Evolutionary conservation across 2,797 vertebrate species (phyloP).

Genomic region (Sphenopsis melanotis): DNA sequence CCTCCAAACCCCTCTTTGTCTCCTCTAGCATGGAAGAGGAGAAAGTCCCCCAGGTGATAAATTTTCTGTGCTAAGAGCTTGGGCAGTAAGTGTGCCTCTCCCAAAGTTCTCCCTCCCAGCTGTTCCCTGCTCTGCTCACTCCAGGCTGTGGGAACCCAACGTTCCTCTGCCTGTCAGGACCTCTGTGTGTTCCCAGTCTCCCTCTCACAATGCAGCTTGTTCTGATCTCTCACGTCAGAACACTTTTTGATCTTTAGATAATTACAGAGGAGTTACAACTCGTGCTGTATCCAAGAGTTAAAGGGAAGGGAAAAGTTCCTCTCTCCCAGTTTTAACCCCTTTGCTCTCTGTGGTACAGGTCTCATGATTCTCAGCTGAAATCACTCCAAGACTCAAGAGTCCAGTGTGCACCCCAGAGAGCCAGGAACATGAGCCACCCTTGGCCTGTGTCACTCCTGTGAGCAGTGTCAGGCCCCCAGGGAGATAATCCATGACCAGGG

Average conservation of each 20-base stretch:
- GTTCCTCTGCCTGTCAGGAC: accelerated
- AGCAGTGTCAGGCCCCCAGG: not conserved
- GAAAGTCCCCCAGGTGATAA: not conserved
- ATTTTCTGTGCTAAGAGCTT: accelerated
- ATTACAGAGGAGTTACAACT: not conserved
- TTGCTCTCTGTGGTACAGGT: not conserved
- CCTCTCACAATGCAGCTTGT: not conserved
- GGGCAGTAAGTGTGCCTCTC: not conserved
- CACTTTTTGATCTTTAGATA: not conserved
- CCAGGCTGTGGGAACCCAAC: not conserved
- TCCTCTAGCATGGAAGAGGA: not conserved
- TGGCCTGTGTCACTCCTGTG: not conserved
- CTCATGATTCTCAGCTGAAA: not conserved
- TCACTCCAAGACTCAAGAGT: not conserved
- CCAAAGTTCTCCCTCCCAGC: not conserved
- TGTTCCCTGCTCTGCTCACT: not conserved
- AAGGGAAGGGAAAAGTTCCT: not conserved
- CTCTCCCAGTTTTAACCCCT: not conserved
- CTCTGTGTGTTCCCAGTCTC: not conserved
- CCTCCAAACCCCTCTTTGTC: not conserved
- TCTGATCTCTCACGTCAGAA: not conserved
- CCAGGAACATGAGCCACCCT: not conserved
- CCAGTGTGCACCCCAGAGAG: not conserved
- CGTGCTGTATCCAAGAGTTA: not conserved
- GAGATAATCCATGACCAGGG: not conserved